Evolutionary conservation across 2,113 vertebrate species (phyloP), one percentile per base, ranked within the genome.

Genomic region (Arvicanthis niloticus): DNA sequence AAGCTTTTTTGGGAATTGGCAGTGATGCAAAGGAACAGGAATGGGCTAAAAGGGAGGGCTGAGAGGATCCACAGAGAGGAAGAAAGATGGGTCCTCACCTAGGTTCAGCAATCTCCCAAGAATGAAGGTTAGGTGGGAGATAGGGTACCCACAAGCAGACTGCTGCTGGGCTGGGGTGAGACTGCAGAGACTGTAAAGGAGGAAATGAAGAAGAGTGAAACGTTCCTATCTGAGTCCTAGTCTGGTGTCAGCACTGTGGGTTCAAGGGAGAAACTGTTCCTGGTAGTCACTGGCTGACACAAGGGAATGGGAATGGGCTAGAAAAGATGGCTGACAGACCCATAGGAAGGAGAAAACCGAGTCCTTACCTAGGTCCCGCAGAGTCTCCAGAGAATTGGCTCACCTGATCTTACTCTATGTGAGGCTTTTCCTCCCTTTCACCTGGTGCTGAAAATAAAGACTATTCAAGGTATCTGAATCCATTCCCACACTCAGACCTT

Each of bases 371-470:
- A 75, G 40, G 73, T 26, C 22, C 40, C 42, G 72, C 7, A 37
- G 19, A 24, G 22, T 42, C 40, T 1, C 73, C 73, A 42, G 73
- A 24, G 40, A 40, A 68, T 34, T 15, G 37, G 34, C 4, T 62
- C 40, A 29, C 53, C 21, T 76, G 1, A 22, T 29, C 40, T 89
- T 53, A 88, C 80, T 45, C 70, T 56, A 62, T 70, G 19, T 75
- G 88, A 91, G 76, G 22, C 60, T 24, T 53, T 94, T 93, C 34
- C n/a, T 86, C 68, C 62, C 73, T 16, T 65, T 87, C 31, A 42
- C n/a, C 17, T 86, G 58, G 48, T 81, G 51, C 40, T 56, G n/a
- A 7, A 5, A 93, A 89, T 91, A 96, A 88, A 84, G 37, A 77
- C 15, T 62, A 68, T 68, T 89, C 62, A 48, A 77, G 48, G 45